These are phyloP conservation scores for Amphilophus citrinellus DNA, from an alignment of 2,113 vertebrate genomes.

Conservation along the genomic window DNA sequence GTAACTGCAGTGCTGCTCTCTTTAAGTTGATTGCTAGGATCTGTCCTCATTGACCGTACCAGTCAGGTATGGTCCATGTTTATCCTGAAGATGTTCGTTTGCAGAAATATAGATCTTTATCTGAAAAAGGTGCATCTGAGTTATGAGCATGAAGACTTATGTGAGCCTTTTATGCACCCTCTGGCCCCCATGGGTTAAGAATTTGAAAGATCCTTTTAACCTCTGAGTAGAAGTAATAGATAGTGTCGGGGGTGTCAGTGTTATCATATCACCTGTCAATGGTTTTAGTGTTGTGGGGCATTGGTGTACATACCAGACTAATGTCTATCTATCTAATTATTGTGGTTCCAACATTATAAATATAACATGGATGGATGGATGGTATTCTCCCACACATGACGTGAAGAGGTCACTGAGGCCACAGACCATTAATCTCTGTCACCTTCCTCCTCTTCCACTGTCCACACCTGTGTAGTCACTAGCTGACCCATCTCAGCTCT, in stretches of 20 bases:
- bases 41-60: neutral
- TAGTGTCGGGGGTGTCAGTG: too few species aligned
- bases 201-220: too few species aligned
- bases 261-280: neutral
- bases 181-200: neutral
- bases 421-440: constrained; percentile 62
- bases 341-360: neutral
- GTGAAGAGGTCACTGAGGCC: neutral
- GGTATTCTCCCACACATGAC: neutral
- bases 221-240: too few species aligned
- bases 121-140: neutral
- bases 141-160: neutral
- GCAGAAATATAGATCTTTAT: neutral
- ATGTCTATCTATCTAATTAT: neutral
- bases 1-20: neutral
- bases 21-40: neutral
- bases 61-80: neutral
- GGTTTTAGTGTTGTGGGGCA: neutral
- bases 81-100: neutral
- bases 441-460: constrained; percentile 51
- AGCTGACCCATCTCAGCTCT: constrained; percentile 70
- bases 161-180: neutral
- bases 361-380: neutral
- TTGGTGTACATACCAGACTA: neutral
- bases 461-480: constrained; percentile 71